phyloP scores from a whole-genome alignment of 2,888 invertebrate species.

The Amphipyra tragopoginis region DNA sequence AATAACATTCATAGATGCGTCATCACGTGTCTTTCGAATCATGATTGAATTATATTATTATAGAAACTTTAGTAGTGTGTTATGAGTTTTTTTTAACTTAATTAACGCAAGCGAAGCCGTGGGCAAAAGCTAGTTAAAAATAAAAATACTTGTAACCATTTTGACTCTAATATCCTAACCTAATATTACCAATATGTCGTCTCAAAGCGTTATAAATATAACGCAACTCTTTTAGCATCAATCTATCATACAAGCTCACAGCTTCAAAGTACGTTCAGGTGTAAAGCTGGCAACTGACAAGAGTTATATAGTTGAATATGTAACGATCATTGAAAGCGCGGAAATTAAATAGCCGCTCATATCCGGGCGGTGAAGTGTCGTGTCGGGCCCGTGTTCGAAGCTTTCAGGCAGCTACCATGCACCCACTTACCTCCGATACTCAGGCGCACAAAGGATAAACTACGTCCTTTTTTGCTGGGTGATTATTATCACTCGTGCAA shows the following conservation, averaged over 20 bases:
- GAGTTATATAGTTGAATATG: constrained; percentile 74
- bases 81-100: no score
- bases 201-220: constrained; percentile 11
- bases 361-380: constrained; percentile 79
- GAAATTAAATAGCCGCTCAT: constrained; percentile 88
- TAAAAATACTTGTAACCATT: neutral
- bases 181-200: constrained; percentile 5
- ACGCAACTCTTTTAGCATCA: constrained; percentile 38
- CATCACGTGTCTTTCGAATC: no score
- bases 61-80: no score
- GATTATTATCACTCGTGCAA: constrained; percentile 9
- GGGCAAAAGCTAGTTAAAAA: no score
- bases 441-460: constrained; percentile 24
- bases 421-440: constrained; percentile 40
- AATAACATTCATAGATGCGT: no score
- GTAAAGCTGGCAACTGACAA: constrained; percentile 68
- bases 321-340: constrained; percentile 83
- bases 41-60: no score
- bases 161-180: neutral
- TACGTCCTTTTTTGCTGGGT: constrained; percentile 8
- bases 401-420: constrained; percentile 29
- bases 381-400: constrained; percentile 54
- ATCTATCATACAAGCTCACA: constrained; percentile 47
- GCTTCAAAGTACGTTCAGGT: constrained; percentile 50
- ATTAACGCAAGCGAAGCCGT: no score